These are phyloP conservation scores for Battus philenor DNA, from an alignment of 1,140 invertebrate genomes.

Conservation along the genomic window DNA sequence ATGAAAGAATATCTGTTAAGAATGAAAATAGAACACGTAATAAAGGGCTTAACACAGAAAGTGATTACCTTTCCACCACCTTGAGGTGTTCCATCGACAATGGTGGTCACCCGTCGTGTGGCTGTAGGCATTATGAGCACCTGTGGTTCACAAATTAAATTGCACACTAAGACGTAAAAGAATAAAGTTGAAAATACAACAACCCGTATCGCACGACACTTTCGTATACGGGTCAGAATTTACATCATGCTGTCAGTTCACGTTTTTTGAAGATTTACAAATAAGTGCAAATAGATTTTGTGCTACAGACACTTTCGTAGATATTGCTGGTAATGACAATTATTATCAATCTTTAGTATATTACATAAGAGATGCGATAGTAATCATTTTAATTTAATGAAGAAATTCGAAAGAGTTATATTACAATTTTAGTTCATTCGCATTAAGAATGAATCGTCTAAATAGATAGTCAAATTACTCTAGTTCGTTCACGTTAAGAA, in stretches of 20 bases:
- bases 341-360: too few species aligned
- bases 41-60: slow-evolving; percentile 6
- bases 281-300: too few species aligned
- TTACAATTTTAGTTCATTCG: too few species aligned
- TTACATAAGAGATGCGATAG: too few species aligned
- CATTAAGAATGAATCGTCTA: too few species aligned
- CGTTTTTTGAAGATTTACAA: slow-evolving; percentile 8
- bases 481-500: too few species aligned
- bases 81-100: slow-evolving; percentile 82
- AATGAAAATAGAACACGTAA: neutral
- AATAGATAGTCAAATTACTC: too few species aligned
- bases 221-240: slow-evolving; percentile 1
- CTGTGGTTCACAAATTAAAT: slow-evolving; percentile 37
- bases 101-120: slow-evolving; percentile 84
- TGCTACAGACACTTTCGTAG: too few species aligned
- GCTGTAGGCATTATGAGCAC: slow-evolving; percentile 95
- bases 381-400: too few species aligned
- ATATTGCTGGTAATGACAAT: too few species aligned
- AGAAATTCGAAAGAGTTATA: too few species aligned
- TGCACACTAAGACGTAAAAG: slow-evolving; percentile 23
- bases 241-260: slow-evolving; percentile 14
- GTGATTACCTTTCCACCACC: slow-evolving; percentile 82
- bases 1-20: neutral
- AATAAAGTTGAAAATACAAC: slow-evolving; percentile 21
- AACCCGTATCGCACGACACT: neutral